Conservation (phyloP, 2,797 vertebrate species). For the Phylloscopus collybita region DNA sequence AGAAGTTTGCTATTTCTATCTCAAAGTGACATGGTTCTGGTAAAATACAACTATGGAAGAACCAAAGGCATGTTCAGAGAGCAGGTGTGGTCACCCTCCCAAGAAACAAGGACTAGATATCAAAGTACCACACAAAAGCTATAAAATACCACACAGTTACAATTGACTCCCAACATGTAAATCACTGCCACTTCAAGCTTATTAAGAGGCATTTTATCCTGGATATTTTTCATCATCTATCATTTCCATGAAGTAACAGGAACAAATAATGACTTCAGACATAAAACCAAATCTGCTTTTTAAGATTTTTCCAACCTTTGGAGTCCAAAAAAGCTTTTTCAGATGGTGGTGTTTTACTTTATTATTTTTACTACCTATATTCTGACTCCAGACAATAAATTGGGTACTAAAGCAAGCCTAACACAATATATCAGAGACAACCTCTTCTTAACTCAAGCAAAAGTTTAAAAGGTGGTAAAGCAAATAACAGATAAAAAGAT, state of each 20-base stretch:
- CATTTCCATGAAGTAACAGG: neutral
- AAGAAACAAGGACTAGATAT: neutral
- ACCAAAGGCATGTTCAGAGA: neutral
- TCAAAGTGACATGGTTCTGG: neutral
- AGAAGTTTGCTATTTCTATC: neutral
- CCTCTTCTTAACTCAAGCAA: too few species aligned
- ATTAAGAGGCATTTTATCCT: neutral
- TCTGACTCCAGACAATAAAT: neutral
- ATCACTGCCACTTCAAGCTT: neutral
- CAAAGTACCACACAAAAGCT: neutral
- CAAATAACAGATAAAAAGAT: neutral
- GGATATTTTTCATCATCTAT: neutral
- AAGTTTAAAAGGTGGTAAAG: neutral
- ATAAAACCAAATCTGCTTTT: neutral
- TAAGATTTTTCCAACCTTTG: neutral
- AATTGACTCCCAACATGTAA: neutral
- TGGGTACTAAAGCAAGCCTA: neutral
- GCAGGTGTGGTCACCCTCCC: neutral
- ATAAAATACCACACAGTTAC: neutral
- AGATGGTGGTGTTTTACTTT: neutral
- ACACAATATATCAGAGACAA: neutral
- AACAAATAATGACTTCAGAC: neutral
- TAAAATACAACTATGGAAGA: fast-evolving
- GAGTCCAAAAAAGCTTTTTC: neutral
- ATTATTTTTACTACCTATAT: neutral